Conservation (phyloP, 2,888 invertebrate genomes). For the Pemphredon lugubris region DNA sequence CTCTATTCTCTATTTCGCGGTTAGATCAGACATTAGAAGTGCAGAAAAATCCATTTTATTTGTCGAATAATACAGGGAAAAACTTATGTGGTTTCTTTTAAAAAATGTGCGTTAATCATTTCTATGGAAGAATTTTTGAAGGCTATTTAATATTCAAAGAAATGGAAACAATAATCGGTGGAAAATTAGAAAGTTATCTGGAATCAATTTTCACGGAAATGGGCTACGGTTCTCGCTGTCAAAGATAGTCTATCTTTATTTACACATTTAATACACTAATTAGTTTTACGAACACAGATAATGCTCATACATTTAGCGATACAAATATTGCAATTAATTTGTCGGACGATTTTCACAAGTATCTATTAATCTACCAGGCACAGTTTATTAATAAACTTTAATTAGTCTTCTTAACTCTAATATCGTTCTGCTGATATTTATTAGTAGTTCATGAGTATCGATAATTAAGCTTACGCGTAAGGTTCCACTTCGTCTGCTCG, state of each 20-base stretch:
- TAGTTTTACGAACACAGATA: constrained; percentile 29
- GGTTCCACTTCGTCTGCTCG: constrained; percentile 1
- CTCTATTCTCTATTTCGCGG: no score
- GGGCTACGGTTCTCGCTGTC: constrained; percentile 5
- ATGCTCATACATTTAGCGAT: constrained; percentile 36
- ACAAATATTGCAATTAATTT: constrained; percentile 40
- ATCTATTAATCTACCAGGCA: constrained; percentile 37
- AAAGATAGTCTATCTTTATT: constrained; percentile 50
- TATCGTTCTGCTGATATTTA: not conserved
- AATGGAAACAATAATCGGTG: no score
- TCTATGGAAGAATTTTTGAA: no score
- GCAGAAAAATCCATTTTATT: no score
- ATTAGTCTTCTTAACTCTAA: not conserved
- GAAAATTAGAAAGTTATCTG: not conserved
- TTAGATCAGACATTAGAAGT: no score
- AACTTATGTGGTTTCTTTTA: no score
- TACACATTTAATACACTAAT: constrained; percentile 41
- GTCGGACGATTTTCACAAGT: constrained; percentile 10
- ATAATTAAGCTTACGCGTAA: constrained; percentile 29
- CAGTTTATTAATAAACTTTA: constrained; percentile 28
- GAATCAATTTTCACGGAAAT: not conserved
- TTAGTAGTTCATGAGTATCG: not conserved
- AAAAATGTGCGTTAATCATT: no score
- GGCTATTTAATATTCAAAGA: no score
- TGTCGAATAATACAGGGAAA: no score